A percentile compares a stretch with the other conserved stretches of the same genome.
These are phyloP conservation scores for Melanotaenia trifasciata DNA, from an alignment of 2,797 vertebrate genomes.

Conservation along the genomic window DNA sequence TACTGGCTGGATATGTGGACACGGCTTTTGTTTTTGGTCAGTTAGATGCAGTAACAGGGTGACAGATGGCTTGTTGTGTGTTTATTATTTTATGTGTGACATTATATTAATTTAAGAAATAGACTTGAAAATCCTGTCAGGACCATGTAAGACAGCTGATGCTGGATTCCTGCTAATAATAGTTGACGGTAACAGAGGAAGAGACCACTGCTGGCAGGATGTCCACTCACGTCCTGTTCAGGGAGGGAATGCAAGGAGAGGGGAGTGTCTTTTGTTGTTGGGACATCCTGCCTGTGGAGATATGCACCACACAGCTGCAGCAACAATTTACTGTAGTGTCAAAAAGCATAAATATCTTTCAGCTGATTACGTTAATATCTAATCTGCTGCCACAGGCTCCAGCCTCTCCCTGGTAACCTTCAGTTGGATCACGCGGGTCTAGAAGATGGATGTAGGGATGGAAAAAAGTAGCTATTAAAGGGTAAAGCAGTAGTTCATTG, in stretches of 20 bases:
- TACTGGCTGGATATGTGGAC: conserved; percentile 33
- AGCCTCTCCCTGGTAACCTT: neutral
- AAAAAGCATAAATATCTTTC: conserved; percentile 30
- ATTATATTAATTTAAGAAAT: conserved; percentile 18
- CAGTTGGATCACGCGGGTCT: no score
- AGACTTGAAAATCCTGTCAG: conserved; percentile 9
- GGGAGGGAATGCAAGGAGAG: conserved; percentile 55
- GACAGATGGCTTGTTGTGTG: conserved; percentile 13
- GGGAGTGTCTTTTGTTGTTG: conserved; percentile 69
- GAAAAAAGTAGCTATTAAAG: no score
- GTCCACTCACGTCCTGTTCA: conserved; percentile 76
- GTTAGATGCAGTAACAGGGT: conserved; percentile 4
- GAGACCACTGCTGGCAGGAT: conserved; percentile 73
- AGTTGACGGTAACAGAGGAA: conserved; percentile 73
- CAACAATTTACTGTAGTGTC: conserved; percentile 45
- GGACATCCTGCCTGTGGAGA: conserved; percentile 69
- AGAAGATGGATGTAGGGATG: no score
- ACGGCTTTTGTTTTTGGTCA: conserved; percentile 36
- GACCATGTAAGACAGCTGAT: conserved; percentile 55
- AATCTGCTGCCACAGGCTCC: conserved; percentile 4
- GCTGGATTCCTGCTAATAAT: conserved; percentile 62
- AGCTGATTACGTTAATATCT: conserved; percentile 13
- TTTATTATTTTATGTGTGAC: conserved; percentile 17
- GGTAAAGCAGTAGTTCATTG: no score
- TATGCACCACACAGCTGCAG: conserved; percentile 60